phyloP scores from a whole-genome alignment of 2,888 invertebrate species.

The Anaspis maculata region DNA sequence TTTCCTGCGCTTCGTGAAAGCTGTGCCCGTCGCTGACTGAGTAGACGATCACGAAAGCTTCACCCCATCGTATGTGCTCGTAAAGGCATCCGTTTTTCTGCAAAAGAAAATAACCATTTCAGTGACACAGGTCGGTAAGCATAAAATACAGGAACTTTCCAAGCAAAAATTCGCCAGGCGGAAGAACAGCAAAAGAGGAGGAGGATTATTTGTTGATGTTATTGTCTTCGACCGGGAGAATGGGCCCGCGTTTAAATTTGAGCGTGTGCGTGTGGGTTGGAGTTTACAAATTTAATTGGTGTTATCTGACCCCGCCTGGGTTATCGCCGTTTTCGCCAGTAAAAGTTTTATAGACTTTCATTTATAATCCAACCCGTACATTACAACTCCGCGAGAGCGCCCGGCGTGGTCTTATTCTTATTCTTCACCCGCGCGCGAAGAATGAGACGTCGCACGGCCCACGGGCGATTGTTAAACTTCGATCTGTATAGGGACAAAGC shows the following conservation, averaged over 20 bases:
- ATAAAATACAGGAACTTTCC: too few relatives aligned
- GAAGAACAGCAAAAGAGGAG: too few relatives aligned
- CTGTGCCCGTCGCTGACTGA: slow-evolving; percentile 69
- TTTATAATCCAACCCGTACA: slow-evolving; percentile 10
- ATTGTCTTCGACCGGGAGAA: background rate
- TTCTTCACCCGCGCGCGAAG: background rate
- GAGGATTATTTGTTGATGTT: too few relatives aligned
- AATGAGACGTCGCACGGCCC: slow-evolving; percentile 4
- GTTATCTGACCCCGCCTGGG: slow-evolving; percentile 16
- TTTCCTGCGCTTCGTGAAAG: slow-evolving; percentile 65
- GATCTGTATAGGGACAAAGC: too few relatives aligned
- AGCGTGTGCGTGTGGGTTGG: slow-evolving; percentile 8
- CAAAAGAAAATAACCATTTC: too few relatives aligned
- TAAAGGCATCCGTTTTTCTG: slow-evolving; percentile 67
- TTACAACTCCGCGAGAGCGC: too few relatives aligned
- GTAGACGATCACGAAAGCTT: slow-evolving; percentile 75
- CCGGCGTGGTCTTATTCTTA: too few relatives aligned
- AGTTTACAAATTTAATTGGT: slow-evolving; percentile 17
- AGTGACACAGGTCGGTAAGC: slow-evolving; percentile 2
- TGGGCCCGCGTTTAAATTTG: slow-evolving; percentile 3
- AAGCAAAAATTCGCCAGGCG: too few relatives aligned
- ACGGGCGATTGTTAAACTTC: slow-evolving; percentile 3
- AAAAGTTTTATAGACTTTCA: slow-evolving; percentile 17
- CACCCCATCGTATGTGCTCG: slow-evolving; percentile 74
- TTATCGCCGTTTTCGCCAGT: too few relatives aligned